phyloP scores from a whole-genome alignment of 1,140 invertebrate genomes.

The Hormaphis cornu region DNA sequence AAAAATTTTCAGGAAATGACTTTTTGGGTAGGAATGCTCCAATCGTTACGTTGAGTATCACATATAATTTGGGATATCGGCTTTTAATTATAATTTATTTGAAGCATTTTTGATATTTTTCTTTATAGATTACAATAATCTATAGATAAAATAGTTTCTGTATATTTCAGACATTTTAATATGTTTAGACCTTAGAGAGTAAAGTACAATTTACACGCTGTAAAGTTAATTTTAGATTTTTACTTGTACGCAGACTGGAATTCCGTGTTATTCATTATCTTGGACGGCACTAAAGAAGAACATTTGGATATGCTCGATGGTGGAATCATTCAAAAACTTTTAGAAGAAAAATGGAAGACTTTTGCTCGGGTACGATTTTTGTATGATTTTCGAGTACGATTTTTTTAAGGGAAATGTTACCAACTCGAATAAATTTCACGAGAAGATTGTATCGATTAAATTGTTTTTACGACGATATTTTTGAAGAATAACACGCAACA shows the following conservation, averaged over 20 bases:
- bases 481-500: no score
- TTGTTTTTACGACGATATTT: not conserved
- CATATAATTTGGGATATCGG: no score
- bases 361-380: constrained; percentile 74
- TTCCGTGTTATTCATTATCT: constrained; percentile 93
- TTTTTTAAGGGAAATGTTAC: not conserved
- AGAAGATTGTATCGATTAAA: not conserved
- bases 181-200: no score
- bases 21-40: no score
- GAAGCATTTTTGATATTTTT: no score
- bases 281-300: constrained; percentile 93
- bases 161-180: no score
- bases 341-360: constrained; percentile 99
- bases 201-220: not conserved
- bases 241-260: constrained; percentile 75
- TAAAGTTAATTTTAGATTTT: constrained; percentile 1
- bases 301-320: constrained; percentile 98
- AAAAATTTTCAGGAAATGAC: no score
- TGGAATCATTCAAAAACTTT: constrained; percentile 89
- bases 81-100: no score
- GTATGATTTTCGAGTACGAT: not conserved
- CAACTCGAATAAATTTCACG: not conserved
- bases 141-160: no score
- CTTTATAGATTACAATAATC: no score
- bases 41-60: no score